These are phyloP conservation scores for Andrena cerasifolii DNA, from an alignment of 1,140 invertebrate species.

Conservation along the genomic window DNA sequence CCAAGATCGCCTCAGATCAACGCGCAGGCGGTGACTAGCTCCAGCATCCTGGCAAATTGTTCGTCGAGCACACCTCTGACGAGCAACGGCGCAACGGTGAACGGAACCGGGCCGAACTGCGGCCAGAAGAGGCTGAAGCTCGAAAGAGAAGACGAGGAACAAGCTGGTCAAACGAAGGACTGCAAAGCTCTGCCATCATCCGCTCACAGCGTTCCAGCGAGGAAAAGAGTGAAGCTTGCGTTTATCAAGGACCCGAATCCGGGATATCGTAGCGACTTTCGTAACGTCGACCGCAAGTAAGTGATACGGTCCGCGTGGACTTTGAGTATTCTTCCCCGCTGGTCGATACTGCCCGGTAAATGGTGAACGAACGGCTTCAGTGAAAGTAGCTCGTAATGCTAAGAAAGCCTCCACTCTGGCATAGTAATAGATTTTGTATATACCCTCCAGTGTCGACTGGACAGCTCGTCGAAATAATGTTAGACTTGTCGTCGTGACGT, in stretches of 20 bases:
- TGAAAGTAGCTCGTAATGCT: too few species aligned
- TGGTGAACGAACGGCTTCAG: too few species aligned
- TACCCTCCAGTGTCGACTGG: too few species aligned
- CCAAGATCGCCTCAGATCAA: slow-evolving; percentile 57
- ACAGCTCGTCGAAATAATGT: too few species aligned
- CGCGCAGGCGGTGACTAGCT: slow-evolving; percentile 6
- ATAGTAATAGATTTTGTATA: too few species aligned
- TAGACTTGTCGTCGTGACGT: too few species aligned
- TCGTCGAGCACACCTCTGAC: slow-evolving; percentile 25
- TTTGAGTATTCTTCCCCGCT: not conserved
- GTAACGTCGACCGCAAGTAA: slow-evolving; percentile 55
- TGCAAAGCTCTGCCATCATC: slow-evolving; percentile 35
- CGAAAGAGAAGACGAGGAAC: slow-evolving; percentile 62
- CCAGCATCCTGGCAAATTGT: slow-evolving; percentile 39
- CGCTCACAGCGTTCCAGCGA: slow-evolving; percentile 32
- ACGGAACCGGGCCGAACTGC: slow-evolving; percentile 25
- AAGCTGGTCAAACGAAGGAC: slow-evolving; percentile 36
- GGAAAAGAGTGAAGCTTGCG: slow-evolving; percentile 64
- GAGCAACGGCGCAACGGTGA: slow-evolving; percentile 17
- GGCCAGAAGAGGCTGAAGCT: slow-evolving; percentile 61
- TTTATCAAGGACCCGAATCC: slow-evolving; percentile 60
- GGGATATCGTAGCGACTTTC: slow-evolving; percentile 57
- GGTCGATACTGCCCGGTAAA: not conserved
- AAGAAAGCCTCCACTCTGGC: too few species aligned
- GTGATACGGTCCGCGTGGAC: not conserved